A percentile compares a stretch with the other conserved stretches of the same genome.
These are phyloP conservation scores for Thryonomys swinderianus DNA, from an alignment of 2,113 vertebrate genomes.

Conservation along the genomic window DNA sequence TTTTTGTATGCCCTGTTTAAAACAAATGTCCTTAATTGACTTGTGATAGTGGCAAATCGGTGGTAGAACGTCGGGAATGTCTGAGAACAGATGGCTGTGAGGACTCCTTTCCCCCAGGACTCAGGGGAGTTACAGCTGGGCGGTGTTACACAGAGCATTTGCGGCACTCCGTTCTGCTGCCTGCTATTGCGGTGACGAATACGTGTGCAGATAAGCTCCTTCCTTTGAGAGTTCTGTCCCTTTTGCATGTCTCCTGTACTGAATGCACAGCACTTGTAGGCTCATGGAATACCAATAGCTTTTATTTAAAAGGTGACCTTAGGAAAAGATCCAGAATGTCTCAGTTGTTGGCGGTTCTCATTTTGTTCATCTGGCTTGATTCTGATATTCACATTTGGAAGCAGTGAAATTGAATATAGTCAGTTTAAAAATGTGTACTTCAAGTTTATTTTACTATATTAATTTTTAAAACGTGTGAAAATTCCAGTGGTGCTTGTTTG, in stretches of 20 bases:
- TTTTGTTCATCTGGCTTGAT: background rate
- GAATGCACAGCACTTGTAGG: background rate
- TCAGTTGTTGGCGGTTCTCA: background rate
- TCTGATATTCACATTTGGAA: background rate
- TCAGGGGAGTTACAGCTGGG: conserved; percentile 64
- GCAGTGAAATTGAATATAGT: background rate
- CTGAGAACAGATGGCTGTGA: conserved; percentile 74
- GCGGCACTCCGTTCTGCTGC: background rate
- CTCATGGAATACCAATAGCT: conserved; percentile 16
- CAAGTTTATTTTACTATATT: background rate
- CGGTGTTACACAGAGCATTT: background rate
- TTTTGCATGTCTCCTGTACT: background rate
- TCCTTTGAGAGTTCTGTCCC: conserved; percentile 3
- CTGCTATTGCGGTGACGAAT: conserved; percentile 28
- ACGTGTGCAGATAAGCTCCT: background rate
- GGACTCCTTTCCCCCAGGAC: conserved; percentile 14
- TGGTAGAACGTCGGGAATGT: conserved; percentile 58
- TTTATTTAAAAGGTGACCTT: conserved; percentile 53
- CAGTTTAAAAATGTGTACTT: background rate
- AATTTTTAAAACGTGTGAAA: background rate
- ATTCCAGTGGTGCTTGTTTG: background rate
- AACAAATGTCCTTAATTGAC: conserved; percentile 67
- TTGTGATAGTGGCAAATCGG: conserved; percentile 35
- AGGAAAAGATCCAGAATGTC: background rate
- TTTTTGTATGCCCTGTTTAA: conserved; percentile 33